Base-by-base conservation (phyloP, 2,888 invertebrate species). In the Piscicola geometra region DNA sequence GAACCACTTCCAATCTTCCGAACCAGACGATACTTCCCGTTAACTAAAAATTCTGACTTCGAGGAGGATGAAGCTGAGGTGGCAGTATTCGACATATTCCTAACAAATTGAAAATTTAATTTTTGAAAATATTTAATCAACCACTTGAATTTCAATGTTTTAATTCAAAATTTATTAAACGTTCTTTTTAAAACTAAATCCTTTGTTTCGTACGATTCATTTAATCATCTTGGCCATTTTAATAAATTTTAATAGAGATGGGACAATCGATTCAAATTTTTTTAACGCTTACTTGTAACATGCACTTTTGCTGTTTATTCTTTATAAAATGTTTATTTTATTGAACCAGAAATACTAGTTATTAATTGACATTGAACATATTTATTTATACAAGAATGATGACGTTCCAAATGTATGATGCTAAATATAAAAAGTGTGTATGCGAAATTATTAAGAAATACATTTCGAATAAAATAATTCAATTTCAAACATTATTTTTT, bases 1-100 rank as follows among this genome's bases (percentile, higher is more conserved):
- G 85, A 85, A 47, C 85, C 85, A 81, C 84, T 84, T 72, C 85
- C 85, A 74, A 85, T 85, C 79, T 85, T 85, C 76, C 85, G 79
- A 21, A 85, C 82, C 71, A 85, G 81, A 77, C 83, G 81, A 79
- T 85, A 85, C 79, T 85, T 85, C 71, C 83, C 83, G 56, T 82
- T 82, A 73, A 85, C 83, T 71, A 84, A 78, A 80, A 85, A 85
- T 78, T 85, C 85, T 15, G 81, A 81, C 79, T 82, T 83, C 41
- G 81, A 79, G 15, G 82, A 81, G 33, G 77, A 78, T 33, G 76
- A 68, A 35, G 60, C 68, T 47, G 73, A 68, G 56, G 73, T 66
- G 52, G 76, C 73, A 56, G 73, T 73, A 56, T 73, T 73, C 52
- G 73, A 73, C 73, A 73, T 73, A 36, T 36, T 70, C 32, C 35